Conservation (phyloP, 2,113 vertebrate genomes). For the Pholis gunnellus region DNA sequence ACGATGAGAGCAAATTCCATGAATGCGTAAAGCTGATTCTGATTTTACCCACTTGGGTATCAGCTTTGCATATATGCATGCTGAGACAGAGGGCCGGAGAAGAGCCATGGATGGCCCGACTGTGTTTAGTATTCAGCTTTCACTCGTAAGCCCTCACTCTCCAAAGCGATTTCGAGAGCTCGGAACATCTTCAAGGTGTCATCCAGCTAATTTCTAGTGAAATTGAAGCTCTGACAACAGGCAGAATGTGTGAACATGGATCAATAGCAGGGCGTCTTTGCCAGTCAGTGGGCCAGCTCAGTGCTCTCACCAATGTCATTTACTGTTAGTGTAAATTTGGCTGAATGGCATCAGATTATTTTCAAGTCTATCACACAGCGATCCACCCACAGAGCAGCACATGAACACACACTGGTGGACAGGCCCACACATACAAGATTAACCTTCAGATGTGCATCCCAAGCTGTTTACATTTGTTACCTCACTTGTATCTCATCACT, state of each 20-base stretch:
- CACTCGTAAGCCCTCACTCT: neutral
- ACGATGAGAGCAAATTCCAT: no score
- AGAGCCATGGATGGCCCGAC: neutral
- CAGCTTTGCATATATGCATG: neutral
- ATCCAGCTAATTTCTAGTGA: slow-evolving; percentile 54
- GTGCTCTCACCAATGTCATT: slow-evolving; percentile 64
- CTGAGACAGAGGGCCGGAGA: neutral
- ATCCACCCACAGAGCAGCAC: slow-evolving; percentile 24
- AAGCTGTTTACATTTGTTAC: slow-evolving; percentile 52
- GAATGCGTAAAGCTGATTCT: no score
- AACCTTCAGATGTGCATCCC: slow-evolving; percentile 61
- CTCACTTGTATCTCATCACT: slow-evolving; percentile 24
- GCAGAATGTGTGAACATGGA: slow-evolving; percentile 32
- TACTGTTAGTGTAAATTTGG: slow-evolving; percentile 57
- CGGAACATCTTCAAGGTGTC: slow-evolving; percentile 53
- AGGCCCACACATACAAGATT: slow-evolving; percentile 19
- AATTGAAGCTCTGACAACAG: slow-evolving; percentile 43
- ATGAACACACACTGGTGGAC: neutral
- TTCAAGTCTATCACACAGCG: slow-evolving; percentile 43
- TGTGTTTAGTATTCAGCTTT: slow-evolving; percentile 12
- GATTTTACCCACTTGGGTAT: neutral
- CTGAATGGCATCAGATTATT: slow-evolving; percentile 48
- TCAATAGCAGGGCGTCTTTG: slow-evolving; percentile 42
- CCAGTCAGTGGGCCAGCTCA: slow-evolving; percentile 31
- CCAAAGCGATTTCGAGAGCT: slow-evolving; percentile 23